Evolutionary conservation across 2,113 vertebrate genomes (phyloP).

Genomic region (Pterocles orientalis): DNA sequence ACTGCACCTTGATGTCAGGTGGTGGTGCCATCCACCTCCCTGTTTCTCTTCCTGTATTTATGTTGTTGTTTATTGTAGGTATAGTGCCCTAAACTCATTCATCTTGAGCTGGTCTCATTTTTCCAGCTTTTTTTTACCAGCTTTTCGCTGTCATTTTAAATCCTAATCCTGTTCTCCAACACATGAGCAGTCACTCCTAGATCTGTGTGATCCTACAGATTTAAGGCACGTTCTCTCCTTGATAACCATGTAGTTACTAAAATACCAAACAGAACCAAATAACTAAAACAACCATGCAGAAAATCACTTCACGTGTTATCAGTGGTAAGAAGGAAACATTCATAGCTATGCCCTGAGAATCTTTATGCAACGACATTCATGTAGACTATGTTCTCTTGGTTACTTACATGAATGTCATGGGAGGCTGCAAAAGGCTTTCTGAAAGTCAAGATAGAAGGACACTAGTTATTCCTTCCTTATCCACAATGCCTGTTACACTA

Average conservation of each 20-base stretch:
- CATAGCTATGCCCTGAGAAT: neutral
- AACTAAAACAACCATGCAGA: neutral
- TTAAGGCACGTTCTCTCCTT: neutral
- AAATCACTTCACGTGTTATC: neutral
- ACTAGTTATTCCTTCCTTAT: neutral
- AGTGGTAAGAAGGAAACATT: neutral
- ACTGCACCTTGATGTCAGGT: neutral
- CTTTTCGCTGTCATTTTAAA: neutral
- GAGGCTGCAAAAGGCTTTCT: neutral
- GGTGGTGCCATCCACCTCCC: neutral
- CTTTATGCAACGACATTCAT: neutral
- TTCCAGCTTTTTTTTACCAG: neutral
- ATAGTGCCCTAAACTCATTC: neutral
- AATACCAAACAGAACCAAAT: neutral
- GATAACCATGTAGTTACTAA: neutral
- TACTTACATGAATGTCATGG: neutral
- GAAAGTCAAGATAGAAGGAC: neutral
- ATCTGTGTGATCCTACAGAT: neutral
- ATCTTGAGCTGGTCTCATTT: neutral
- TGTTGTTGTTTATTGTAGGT: neutral
- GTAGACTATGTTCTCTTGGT: neutral
- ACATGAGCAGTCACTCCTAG: neutral
- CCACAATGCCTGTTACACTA: neutral
- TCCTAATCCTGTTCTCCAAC: neutral
- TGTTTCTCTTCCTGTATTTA: neutral